Evolutionary conservation across 2,113 vertebrate genomes (phyloP).

Genomic region (Chaetodon auriga): DNA sequence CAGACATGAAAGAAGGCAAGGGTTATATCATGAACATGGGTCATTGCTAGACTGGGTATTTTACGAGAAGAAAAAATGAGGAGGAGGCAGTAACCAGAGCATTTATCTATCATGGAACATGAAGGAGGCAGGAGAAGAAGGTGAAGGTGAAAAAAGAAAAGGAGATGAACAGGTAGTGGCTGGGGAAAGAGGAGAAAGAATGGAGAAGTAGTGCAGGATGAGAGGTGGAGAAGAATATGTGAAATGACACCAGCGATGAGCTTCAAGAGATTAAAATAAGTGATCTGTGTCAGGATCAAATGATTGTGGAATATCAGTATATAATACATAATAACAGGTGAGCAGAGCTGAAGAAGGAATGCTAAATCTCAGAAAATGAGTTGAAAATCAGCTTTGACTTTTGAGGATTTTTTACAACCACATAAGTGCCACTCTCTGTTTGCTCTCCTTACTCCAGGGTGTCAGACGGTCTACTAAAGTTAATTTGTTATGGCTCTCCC

Average conservation of each 20-base stretch:
- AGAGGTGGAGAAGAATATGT: neutral
- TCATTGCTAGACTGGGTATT: neutral
- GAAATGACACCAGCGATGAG: neutral
- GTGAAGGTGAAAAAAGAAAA: no score
- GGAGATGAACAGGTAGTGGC: neutral
- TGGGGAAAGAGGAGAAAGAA: neutral
- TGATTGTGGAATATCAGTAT: neutral
- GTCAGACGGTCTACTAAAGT: constrained; percentile 52
- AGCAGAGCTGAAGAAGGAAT: constrained; percentile 15
- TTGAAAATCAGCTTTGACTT: constrained; percentile 50
- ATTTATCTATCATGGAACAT: neutral
- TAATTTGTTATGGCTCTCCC: constrained; percentile 59
- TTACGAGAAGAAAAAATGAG: neutral
- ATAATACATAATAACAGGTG: constrained; percentile 32
- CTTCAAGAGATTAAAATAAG: neutral
- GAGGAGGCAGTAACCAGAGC: neutral
- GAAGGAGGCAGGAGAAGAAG: neutral
- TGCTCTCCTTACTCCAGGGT: constrained; percentile 18
- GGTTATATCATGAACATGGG: neutral
- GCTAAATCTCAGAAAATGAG: constrained; percentile 23
- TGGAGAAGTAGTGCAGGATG: neutral
- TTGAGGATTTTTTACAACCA: constrained; percentile 54
- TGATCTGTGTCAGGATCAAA: neutral
- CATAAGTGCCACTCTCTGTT: constrained; percentile 54
- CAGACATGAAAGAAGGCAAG: neutral